Evolutionary conservation across 2,113 vertebrate genomes (phyloP).

Genomic region (Trematomus loennbergii): DNA sequence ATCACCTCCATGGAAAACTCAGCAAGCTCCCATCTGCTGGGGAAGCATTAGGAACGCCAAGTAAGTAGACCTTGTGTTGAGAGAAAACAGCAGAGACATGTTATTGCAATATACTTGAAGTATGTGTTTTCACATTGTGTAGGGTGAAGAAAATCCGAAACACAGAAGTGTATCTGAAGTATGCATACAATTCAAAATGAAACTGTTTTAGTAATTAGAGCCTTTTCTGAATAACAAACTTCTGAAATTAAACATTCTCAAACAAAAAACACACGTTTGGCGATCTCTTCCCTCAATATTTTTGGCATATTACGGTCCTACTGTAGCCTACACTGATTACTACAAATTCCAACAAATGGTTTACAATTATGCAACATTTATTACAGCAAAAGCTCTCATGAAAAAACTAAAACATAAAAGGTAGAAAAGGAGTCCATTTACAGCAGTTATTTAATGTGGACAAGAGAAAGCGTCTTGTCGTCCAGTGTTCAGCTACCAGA

Average conservation of each 20-base stretch:
- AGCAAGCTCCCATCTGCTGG: background rate
- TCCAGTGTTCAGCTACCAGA: constrained; percentile 58
- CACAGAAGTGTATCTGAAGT: background rate
- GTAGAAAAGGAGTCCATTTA: constrained; percentile 24
- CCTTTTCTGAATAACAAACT: background rate
- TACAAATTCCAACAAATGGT: constrained; percentile 8
- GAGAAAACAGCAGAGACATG: background rate
- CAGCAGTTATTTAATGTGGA: constrained; percentile 35
- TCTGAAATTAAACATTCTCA: constrained; percentile 3
- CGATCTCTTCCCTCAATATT: constrained; percentile 36
- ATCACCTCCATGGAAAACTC: background rate
- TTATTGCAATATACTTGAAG: constrained; percentile 28
- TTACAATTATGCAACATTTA: constrained; percentile 20
- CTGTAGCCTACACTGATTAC: constrained; percentile 13
- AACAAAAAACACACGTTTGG: background rate
- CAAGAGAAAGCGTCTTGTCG: background rate
- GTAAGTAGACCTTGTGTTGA: background rate
- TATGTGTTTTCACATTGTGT: constrained; percentile 58
- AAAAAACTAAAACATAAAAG: constrained; percentile 16
- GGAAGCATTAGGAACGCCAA: background rate
- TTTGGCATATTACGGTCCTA: background rate
- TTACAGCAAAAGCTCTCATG: constrained; percentile 29
- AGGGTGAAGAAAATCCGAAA: constrained; percentile 28
- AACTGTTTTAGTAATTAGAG: background rate
- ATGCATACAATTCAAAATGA: background rate